A percentile compares a stretch with the other conserved stretches of the same genome.
Conservation (phyloP, 2,797 vertebrate genomes). For the Meda fulgida region DNA sequence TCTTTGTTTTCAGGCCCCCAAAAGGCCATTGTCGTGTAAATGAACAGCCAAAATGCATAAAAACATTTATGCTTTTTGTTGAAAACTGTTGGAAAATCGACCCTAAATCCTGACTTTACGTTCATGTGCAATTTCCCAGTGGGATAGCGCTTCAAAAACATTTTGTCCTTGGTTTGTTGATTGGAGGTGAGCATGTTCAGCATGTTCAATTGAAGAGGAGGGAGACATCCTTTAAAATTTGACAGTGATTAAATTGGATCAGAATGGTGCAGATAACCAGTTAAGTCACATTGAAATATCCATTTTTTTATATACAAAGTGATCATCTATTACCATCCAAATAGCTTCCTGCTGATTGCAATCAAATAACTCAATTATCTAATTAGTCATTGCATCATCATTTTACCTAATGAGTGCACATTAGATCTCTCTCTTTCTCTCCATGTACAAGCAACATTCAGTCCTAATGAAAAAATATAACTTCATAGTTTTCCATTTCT, state of each 20-base stretch:
- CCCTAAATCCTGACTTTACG: neutral
- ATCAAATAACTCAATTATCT: constrained; percentile 54
- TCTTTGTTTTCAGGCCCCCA: neutral
- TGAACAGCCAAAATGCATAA: neutral
- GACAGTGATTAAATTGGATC: constrained; percentile 35
- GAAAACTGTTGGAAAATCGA: neutral
- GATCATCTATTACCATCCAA: constrained; percentile 47
- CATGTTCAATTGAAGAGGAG: neutral
- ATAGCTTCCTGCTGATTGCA: constrained; percentile 41
- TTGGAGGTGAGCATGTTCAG: neutral
- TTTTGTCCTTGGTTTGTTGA: neutral
- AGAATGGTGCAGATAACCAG: constrained; percentile 18
- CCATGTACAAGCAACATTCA: constrained; percentile 37
- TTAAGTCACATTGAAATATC: constrained; percentile 30
- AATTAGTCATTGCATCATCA: constrained; percentile 48
- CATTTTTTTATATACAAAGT: constrained; percentile 22
- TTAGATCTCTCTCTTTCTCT: neutral
- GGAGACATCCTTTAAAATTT: neutral
- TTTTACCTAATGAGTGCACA: constrained; percentile 26
- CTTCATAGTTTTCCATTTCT: constrained; percentile 39
- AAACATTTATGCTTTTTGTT: neutral
- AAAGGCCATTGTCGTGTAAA: neutral
- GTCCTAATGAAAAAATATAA: constrained; percentile 49
- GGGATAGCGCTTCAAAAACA: neutral
- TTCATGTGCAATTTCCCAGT: neutral